phyloP scores from a whole-genome alignment of 2,888 invertebrate species.

The Acanthosoma haemorrhoidale region DNA sequence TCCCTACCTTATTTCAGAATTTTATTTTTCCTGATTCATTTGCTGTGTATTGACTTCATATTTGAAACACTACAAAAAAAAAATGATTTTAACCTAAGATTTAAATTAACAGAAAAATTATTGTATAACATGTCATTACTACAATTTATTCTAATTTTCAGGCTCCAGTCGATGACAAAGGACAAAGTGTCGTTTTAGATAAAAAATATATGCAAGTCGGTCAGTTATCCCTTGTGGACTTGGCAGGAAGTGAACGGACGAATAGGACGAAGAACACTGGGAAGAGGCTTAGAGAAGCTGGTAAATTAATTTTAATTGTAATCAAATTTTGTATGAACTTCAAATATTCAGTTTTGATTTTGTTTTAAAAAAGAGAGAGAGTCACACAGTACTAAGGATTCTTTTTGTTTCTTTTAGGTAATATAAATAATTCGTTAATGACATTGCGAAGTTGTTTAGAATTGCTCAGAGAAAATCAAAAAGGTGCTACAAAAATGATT shows the following conservation, averaged over 20 bases:
- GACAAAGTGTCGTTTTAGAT: slow-evolving; percentile 15
- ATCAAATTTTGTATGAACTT: no score
- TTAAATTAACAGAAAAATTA: no score
- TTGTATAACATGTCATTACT: no score
- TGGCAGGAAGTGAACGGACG: slow-evolving; percentile 94
- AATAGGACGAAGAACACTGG: slow-evolving; percentile 86
- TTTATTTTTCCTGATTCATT: no score
- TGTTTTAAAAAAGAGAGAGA: not conserved
- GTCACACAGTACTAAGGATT: not conserved
- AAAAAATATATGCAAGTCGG: slow-evolving; percentile 44
- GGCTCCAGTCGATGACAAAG: slow-evolving; percentile 20
- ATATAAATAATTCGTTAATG: slow-evolving; percentile 96
- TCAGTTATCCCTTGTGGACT: slow-evolving; percentile 91
- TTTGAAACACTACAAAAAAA: no score
- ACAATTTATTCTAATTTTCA: not conserved
- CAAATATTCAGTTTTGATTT: no score
- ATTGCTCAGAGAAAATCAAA: slow-evolving; percentile 82
- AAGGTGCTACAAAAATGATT: slow-evolving; percentile 62
- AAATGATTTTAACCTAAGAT: no score
- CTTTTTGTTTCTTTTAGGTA: slow-evolving; percentile 53
- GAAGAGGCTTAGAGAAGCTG: slow-evolving; percentile 60
- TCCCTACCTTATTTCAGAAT: no score
- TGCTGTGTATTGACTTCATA: no score
- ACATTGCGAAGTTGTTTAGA: slow-evolving; percentile 87
- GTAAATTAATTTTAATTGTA: no score